These are phyloP conservation scores for Semaprochilodus insignis DNA, from an alignment of 2,797 vertebrate genomes.

Conservation along the genomic window DNA sequence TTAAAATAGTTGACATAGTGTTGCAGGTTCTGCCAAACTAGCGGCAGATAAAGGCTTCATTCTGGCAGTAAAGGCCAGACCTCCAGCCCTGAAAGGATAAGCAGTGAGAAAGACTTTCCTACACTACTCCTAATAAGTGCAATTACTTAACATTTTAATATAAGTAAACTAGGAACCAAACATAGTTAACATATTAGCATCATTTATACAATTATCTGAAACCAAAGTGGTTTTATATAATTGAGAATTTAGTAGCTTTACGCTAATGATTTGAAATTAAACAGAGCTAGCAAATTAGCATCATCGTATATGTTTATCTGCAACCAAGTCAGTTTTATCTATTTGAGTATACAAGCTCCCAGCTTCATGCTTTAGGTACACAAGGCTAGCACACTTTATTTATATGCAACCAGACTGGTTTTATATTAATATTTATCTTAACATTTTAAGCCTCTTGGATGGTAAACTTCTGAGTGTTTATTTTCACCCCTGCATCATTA, in stretches of 20 bases:
- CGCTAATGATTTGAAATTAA: too few relatives aligned
- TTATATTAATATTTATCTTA: neutral
- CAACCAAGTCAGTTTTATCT: too few relatives aligned
- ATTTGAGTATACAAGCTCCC: too few relatives aligned
- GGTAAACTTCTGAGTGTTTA: neutral
- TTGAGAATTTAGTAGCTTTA: too few relatives aligned
- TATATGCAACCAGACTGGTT: neutral
- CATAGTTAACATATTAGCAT: too few relatives aligned
- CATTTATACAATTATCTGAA: too few relatives aligned
- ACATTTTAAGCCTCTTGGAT: neutral
- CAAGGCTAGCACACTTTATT: too few relatives aligned
- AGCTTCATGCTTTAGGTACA: too few relatives aligned
- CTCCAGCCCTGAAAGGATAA: neutral
- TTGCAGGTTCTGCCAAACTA: neutral
- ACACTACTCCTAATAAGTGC: neutral
- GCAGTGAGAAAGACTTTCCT: neutral
- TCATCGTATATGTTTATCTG: neutral
- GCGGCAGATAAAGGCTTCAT: constrained; percentile 27
- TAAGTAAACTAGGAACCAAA: too few relatives aligned
- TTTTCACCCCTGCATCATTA: neutral
- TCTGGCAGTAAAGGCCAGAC: neutral
- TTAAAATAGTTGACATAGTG: constrained; percentile 42
- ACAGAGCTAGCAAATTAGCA: neutral
- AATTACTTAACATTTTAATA: neutral
- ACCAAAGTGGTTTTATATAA: too few relatives aligned